phyloP scores from a whole-genome alignment of 2,797 vertebrate species.

The Sebastes baramenuke region DNA sequence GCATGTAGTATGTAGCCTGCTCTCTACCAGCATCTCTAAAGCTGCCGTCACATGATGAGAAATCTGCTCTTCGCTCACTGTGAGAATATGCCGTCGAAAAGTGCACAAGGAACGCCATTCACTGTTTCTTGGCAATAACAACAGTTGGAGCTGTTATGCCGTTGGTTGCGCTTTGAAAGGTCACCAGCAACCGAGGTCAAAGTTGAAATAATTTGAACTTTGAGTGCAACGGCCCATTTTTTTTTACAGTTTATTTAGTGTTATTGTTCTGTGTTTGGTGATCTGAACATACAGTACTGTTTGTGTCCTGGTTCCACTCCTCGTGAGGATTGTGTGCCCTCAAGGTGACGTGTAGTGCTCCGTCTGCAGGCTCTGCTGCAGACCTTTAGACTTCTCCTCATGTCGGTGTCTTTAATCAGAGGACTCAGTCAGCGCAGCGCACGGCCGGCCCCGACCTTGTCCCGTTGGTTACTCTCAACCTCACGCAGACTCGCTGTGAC shows the following conservation, averaged over 20 bases:
- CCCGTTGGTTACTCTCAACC: constrained; percentile 51
- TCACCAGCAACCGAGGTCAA: too few species aligned
- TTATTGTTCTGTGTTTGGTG: background rate
- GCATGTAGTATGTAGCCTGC: too few species aligned
- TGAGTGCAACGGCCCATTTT: too few species aligned
- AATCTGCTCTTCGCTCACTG: too few species aligned
- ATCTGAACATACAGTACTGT: background rate
- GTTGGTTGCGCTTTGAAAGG: too few species aligned
- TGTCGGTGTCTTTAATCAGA: constrained; percentile 44
- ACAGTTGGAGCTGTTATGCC: too few species aligned
- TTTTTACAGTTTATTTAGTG: too few species aligned
- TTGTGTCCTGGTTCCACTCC: background rate
- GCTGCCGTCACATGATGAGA: too few species aligned
- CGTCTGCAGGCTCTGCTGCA: constrained; percentile 29
- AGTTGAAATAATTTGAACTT: too few species aligned
- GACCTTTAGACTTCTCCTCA: constrained; percentile 29
- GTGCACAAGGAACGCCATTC: too few species aligned
- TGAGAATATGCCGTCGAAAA: too few species aligned
- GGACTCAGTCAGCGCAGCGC: constrained; percentile 47
- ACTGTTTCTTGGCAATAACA: too few species aligned
- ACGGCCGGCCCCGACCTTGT: constrained; percentile 55
- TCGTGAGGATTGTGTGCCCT: background rate
- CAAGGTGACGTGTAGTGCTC: background rate
- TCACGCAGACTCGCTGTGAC: constrained; percentile 39
- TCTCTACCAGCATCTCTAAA: background rate